Percentiles rank a stretch among this genome's conserved stretches.
These are phyloP conservation scores for Campylorhamphus procurvoides DNA, from an alignment of 2,113 vertebrate genomes.

Conservation along the genomic window DNA sequence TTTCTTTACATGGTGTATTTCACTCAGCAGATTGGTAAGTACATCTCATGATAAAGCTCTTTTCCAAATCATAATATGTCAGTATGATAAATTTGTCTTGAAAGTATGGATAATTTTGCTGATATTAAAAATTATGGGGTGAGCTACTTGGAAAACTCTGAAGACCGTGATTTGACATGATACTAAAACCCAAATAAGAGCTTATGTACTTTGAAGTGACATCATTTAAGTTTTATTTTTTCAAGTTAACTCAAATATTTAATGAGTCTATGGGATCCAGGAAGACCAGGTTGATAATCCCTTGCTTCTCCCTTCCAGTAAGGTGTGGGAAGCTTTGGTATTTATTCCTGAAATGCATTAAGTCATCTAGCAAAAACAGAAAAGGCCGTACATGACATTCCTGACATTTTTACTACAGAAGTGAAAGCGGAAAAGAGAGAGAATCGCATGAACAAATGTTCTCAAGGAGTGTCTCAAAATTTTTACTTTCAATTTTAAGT, in stretches of 20 bases:
- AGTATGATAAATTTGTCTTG: not conserved
- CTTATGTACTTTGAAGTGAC: not conserved
- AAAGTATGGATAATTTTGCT: not conserved
- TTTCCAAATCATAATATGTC: not conserved
- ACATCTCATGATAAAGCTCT: not conserved
- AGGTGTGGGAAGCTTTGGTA: not conserved
- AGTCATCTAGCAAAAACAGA: not conserved
- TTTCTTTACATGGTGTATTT: not conserved
- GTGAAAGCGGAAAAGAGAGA: not conserved
- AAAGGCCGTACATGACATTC: not conserved
- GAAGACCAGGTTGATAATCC: not conserved
- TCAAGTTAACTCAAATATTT: not conserved
- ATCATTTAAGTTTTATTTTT: not conserved
- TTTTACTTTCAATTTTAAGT: not conserved
- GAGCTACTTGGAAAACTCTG: not conserved
- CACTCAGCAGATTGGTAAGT: not conserved
- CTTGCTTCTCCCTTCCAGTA: not conserved
- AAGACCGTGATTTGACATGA: not conserved
- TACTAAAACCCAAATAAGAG: not conserved
- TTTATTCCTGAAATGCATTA: not conserved
- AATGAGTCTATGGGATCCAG: not conserved
- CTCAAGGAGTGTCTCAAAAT: not conserved
- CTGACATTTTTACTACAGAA: not conserved
- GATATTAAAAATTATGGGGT: not conserved
- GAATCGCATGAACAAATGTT: not conserved